Base-by-base conservation (phyloP, 2,888 invertebrate genomes). In the Caenorhabditis sulstoni region DNA sequence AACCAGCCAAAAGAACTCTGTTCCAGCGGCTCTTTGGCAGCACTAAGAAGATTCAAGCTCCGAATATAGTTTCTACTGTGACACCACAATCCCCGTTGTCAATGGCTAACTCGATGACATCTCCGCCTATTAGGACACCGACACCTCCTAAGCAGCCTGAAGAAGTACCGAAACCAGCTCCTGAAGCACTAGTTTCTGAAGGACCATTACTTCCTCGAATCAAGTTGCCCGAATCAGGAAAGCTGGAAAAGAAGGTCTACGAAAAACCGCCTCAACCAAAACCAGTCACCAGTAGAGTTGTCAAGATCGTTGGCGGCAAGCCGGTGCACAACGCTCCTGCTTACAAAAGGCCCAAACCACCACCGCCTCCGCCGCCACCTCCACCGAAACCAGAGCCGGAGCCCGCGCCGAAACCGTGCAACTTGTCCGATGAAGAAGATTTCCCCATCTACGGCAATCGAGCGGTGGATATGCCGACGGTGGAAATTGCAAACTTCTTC, bases 271-370 rank as follows among this genome's bases (percentile, higher is more conserved):
- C 47, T 9, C 12, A n/a, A n/a, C 62, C 62, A 20, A 14, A 4
- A 7, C n/a, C n/a, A 4, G 20, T 18, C 14, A 39, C 29, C 23
- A 64, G 39, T 0, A 39, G 12, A 3, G 57, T 73, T 35, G 73
- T 57, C 8, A 73, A 73, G 29, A 47, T 58, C 58, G 64, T 73
- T 0, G 73, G 50, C 45, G 73, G 73, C 8, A 73, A 73, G 20
- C 64, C 73, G n/a, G 55, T 73, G 7, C 29, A 18, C 9, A 55
- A 57, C 14, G n/a, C 44, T 12, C 61, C 73, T 8, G 39, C 11
- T 3, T 52, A 20, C n/a, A 23, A 20, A 18, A 50, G 23, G n/a
- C 44, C 59, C 9, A 41, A 50, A 22, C 14, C 45, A 4, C 45
- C 41, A 20, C 11, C 18, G 3, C 57, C 57, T 20, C 57, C 39